Base-by-base conservation (phyloP, 2,113 vertebrate species). In the Atrichornis clamosus region DNA sequence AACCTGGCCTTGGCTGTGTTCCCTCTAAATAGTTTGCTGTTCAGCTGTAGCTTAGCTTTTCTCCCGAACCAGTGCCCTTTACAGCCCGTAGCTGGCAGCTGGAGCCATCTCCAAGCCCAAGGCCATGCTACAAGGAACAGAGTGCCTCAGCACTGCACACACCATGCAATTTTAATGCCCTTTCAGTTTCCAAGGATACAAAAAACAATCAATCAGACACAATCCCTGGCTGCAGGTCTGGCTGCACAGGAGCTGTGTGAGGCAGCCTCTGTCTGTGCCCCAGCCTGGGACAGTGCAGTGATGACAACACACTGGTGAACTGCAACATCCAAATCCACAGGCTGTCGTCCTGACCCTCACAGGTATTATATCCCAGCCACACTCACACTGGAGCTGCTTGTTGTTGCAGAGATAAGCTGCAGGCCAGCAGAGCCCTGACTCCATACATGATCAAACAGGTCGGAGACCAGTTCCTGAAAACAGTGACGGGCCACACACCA, bases 141-240 rank as follows among this genome's bases (percentile, higher is more conserved):
- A 84, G 82, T 41, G 47, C 89, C 64, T 67, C 79, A 72, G 77
- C 79, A 13, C 35, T 19, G 72, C 69, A 30, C 23, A 5, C 60
- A 52, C 77, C 59, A 93, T 95, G 92, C 88, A 95, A 94, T 94
- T 93, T 96, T 95, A 93, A 90, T 96, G 95, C 80, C 87, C 89
- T 92, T 81, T 93, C 89, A 35, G 95, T 97, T 94, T 90, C 93
- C 94, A 96, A 79, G 96, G 96, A 90, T 95, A 96, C 91, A 79
- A 89, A 91, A 95, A 27, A 5, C 78, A 78, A 87, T 92, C 94
- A 82, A 80, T 95, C 79, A 24, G 27, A 15, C 33, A 59, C 68
- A 52, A 44, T 68, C 47, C 44, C 52, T 84, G 0, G 1, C 87
- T 56, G 62, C 1, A 0, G 72, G 46, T 39, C 85, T 89, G 73